Conservation (phyloP, 2,797 vertebrate genomes). For the Hippopotamyrus pictus region DNA sequence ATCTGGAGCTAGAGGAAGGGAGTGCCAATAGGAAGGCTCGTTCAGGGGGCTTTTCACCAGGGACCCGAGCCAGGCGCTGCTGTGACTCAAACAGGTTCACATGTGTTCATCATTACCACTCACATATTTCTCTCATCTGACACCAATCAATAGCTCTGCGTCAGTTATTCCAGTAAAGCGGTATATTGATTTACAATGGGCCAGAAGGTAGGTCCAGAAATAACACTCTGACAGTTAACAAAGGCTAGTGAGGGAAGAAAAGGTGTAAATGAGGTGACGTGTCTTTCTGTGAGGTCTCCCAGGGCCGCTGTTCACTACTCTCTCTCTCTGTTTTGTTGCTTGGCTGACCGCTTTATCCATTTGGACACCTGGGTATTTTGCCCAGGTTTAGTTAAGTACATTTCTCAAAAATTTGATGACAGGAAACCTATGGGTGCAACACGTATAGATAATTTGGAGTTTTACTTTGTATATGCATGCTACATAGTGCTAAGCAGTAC, state of each 20-base stretch:
- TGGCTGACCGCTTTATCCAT: not conserved
- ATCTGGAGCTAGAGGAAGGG: not conserved
- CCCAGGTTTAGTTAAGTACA: not conserved
- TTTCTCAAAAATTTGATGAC: not conserved
- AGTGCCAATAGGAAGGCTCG: not conserved
- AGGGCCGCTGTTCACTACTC: not conserved
- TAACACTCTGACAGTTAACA: not conserved
- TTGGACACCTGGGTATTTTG: not conserved
- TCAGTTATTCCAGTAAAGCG: slow-evolving; percentile 15
- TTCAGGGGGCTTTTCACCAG: not conserved
- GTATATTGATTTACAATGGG: slow-evolving; percentile 19
- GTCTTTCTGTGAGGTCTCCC: not conserved
- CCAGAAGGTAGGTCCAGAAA: not conserved
- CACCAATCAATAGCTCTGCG: not conserved
- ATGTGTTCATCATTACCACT: slow-evolving; percentile 11
- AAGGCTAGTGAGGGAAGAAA: not conserved
- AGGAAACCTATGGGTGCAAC: not conserved
- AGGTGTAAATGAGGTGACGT: not conserved
- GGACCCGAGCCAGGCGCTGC: not conserved
- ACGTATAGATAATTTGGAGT: not conserved
- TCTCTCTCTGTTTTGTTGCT: not conserved
- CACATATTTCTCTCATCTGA: not conserved
- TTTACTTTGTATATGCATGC: not conserved
- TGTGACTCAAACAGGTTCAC: not conserved
- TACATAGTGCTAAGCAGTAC: not conserved